A percentile compares a stretch with the other conserved stretches of the same genome.
phyloP scores from a whole-genome alignment of 1,140 invertebrate genomes.

The Pseudomyrmex pallidus region DNA sequence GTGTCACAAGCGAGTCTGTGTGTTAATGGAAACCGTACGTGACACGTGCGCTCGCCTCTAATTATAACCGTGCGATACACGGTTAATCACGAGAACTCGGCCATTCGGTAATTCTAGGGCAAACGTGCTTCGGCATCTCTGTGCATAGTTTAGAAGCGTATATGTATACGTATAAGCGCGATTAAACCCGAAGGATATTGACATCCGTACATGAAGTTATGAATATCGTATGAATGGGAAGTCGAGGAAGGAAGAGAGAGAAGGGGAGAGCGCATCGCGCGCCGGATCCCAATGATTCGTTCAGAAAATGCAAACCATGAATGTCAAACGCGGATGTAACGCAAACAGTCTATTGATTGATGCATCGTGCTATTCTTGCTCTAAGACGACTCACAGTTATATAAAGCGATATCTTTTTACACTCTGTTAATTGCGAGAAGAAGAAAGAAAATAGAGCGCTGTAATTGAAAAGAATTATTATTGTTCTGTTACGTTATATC shows the following conservation, averaged over 20 bases:
- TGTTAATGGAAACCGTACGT: constrained; percentile 65
- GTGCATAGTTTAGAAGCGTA: constrained; percentile 23
- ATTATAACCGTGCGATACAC: constrained; percentile 67
- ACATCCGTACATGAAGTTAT: constrained; percentile 47
- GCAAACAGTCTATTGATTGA: background rate
- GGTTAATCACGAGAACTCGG: constrained; percentile 69
- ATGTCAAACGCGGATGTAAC: constrained; percentile 5
- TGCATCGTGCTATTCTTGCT: background rate
- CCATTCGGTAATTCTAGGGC: constrained; percentile 54
- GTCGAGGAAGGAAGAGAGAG: background rate
- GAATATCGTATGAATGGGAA: constrained; percentile 52
- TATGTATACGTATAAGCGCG: constrained; percentile 45
- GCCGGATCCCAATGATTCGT: constrained; percentile 33
- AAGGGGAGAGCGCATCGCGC: background rate
- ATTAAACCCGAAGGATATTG: constrained; percentile 52
- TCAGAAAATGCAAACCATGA: constrained; percentile 14
- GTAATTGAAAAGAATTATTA: too few relatives aligned
- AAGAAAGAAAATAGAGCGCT: too few relatives aligned
- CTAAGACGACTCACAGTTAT: background rate
- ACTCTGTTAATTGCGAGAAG: too few relatives aligned
- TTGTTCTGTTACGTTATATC: too few relatives aligned
- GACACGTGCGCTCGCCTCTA: constrained; percentile 68
- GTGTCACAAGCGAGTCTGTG: constrained; percentile 20
- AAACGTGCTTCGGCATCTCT: constrained; percentile 59
- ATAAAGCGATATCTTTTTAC: too few relatives aligned